Conservation (phyloP, 2,797 vertebrate species). For the Enteromius fasciolatus region DNA sequence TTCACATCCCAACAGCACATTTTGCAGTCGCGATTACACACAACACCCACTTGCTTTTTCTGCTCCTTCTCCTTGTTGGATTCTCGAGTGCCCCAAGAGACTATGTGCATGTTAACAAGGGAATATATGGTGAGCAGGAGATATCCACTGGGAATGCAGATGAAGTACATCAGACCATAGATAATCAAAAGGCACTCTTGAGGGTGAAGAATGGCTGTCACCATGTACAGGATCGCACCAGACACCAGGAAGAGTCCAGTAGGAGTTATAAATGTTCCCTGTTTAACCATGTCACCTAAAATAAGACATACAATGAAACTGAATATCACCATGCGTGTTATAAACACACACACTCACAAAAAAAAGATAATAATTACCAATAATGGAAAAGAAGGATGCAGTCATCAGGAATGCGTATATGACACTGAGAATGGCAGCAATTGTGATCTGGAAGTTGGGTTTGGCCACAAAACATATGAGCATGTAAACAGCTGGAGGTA, state of each 20-base stretch:
- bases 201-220: slow-evolving; percentile 81
- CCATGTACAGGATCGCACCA: slow-evolving; percentile 75
- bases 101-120: slow-evolving; percentile 82
- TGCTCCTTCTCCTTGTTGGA: slow-evolving; percentile 66
- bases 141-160: slow-evolving; percentile 86
- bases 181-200: slow-evolving; percentile 74
- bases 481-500: slow-evolving; percentile 79
- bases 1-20: slow-evolving; percentile 82
- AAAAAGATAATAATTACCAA: slow-evolving; percentile 67
- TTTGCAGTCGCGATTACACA: slow-evolving; percentile 76
- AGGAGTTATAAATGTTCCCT: slow-evolving; percentile 80
- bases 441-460: slow-evolving; percentile 76
- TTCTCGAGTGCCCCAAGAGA: slow-evolving; percentile 85
- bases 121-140: slow-evolving; percentile 84
- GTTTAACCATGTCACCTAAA: slow-evolving; percentile 79
- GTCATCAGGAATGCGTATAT: slow-evolving; percentile 84
- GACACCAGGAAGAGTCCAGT: slow-evolving; percentile 82
- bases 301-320: neutral
- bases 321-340: neutral
- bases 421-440: slow-evolving; percentile 78
- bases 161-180: slow-evolving; percentile 84
- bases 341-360: neutral
- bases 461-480: slow-evolving; percentile 78
- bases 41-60: slow-evolving; percentile 65
- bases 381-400: slow-evolving; percentile 81